Evolutionary conservation across 2,888 invertebrate genomes (phyloP), one percentile per base, ranked within the genome.

Genomic region (Troides oblongomaculatus): DNA sequence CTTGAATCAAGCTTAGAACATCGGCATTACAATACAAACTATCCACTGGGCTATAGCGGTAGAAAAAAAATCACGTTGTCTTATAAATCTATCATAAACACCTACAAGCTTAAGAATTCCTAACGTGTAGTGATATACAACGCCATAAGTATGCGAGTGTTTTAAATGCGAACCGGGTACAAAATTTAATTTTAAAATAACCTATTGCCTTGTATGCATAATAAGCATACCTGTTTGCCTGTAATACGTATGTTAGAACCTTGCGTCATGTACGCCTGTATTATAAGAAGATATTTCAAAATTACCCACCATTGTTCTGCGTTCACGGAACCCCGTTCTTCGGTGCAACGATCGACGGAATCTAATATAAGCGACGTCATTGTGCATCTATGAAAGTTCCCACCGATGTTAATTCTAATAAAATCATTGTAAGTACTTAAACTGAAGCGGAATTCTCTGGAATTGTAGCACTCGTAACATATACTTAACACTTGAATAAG

Each of bases 241-340:
- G 80, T 79, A 77, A 78, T 76, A 77, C 77, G 78, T 79, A 75
- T 72, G 74, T 74, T 78, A 82, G 81, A 76, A 77, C 76, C 82
- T 92, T 91, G 88, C 89, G 81, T 90, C 89, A 91, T 86, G 87
- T 85, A 87, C 88, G 74, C 71, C 76, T 74, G 46, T 84, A 85
- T 88, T 89, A 90, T 89, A 87, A 87, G 88, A 88, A 86, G 84
- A 80, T 84, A 90, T 91, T 91, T 90, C 90, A 90, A 90, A 90
- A 91, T 87, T 86, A 89, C 87, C 83, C 84, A 83, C 90, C 84
- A 92, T 92, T 92, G 92, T 92, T 90, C 86, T 86, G 84, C 74
- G 83, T 92, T 90, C 90, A 87, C 84, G 83, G 92, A 91, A 91
- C 86, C 82, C 79, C 81, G 84, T 84, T 82, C 84, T 82, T 80